Evolutionary conservation across 1,140 invertebrate genomes (phyloP), one percentile per base, ranked within the genome.

Genomic region (Caenorhabditis remanei): DNA sequence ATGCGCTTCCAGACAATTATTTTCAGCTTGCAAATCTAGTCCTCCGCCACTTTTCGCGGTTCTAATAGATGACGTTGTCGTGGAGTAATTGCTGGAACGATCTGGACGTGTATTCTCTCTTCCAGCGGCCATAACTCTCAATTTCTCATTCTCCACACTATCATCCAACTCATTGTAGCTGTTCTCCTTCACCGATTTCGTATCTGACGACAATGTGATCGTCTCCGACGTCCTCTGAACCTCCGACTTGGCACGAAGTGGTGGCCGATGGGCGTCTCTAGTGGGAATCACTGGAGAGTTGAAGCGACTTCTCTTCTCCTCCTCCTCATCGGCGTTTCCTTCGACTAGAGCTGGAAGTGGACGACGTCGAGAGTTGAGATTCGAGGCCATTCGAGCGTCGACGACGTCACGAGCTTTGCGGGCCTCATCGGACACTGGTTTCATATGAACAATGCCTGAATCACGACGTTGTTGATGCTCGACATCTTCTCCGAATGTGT

Each of bases 1-100:
- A 43, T 58, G 63, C 9, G 85, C 85, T 61, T 85, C 67, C 21
- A 71, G 24, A 40, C 46, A 67, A 13, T 75, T 67, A 40, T 85
- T 85, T 41, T 85, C 85, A 48, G 71, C 71, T 46, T 53, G 21
- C 46, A 79, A 13, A 79, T 79, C 71, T 21, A 79, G 19, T 9
- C 71, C 71, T 46, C 13, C 71, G 8, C n/a, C 7, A 14, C 46
- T 79, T 24, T 48, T 50, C 5, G 71, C 19, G 11, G 19, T 53
- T 48, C 21, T 43, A 2, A 9, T 7, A 14, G 71, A 79, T 0
- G 46, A 11, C 1, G 46, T 79, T 2, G 71, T 50, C 7, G 46
- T 19, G 2, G 19, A 53, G 21, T 24, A 24, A 5, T 46, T 21
- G 19, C 50, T 53, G 16, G 71, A 8, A 21, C 43, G 40, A 4